Conservation (phyloP, 2,888 invertebrate genomes). For the Sinelater perroti region DNA sequence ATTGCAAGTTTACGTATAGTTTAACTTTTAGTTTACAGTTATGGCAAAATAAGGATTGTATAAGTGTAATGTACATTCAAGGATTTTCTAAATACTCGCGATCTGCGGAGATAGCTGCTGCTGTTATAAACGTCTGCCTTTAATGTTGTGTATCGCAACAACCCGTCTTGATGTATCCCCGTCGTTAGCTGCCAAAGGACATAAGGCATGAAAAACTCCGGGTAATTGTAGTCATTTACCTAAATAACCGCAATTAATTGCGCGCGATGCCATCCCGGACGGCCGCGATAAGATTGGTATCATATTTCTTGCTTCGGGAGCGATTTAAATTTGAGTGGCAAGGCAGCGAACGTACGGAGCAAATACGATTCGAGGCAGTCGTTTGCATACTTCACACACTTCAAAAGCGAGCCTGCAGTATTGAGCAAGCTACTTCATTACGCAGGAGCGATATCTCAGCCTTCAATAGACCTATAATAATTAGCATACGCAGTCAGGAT, state of each 20-base stretch:
- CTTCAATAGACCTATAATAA: constrained; percentile 41
- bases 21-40: too few species aligned
- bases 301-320: background rate
- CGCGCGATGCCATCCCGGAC: background rate
- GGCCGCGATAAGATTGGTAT: constrained; percentile 5
- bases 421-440: constrained; percentile 34
- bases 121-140: too few species aligned
- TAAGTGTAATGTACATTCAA: too few species aligned
- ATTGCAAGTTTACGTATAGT: too few species aligned
- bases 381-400: constrained; percentile 18
- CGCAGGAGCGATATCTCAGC: constrained; percentile 29
- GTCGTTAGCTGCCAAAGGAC: too few species aligned
- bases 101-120: too few species aligned
- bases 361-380: constrained; percentile 3
- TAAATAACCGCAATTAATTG: background rate
- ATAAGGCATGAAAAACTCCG: too few species aligned
- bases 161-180: too few species aligned
- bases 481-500: constrained; percentile 50
- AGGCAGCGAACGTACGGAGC: constrained; percentile 18
- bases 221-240: background rate
- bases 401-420: constrained; percentile 26
- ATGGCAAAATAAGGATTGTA: too few species aligned
- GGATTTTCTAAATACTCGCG: too few species aligned
- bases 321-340: constrained; percentile 16
- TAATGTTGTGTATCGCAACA: too few species aligned